Evolutionary conservation across 2,113 vertebrate genomes (phyloP).

Genomic region (Engraulis encrasicolus): DNA sequence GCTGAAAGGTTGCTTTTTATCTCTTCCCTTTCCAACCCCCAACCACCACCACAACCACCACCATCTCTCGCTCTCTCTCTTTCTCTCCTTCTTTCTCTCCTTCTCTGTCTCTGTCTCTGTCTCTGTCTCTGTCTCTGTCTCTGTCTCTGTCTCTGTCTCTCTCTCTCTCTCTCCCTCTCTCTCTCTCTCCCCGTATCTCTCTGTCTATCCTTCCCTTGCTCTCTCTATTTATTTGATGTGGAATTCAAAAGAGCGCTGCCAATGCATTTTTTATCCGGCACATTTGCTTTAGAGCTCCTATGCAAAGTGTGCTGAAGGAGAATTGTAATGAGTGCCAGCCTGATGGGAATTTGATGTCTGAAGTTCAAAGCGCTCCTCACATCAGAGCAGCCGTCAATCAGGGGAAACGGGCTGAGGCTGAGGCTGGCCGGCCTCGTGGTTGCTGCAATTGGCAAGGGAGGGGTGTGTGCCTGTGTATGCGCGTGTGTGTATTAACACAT

Average conservation of each 20-base stretch:
- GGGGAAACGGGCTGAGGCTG: no score
- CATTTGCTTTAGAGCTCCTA: slow-evolving; percentile 84
- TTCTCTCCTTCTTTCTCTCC: slow-evolving; percentile 44
- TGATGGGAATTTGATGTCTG: slow-evolving; percentile 89
- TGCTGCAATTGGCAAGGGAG: slow-evolving; percentile 40
- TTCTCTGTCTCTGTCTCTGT: slow-evolving; percentile 46
- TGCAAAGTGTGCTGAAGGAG: slow-evolving; percentile 91
- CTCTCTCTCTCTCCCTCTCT: slow-evolving; percentile 54
- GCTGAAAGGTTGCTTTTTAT: slow-evolving; percentile 60
- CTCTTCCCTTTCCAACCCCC: slow-evolving; percentile 23
- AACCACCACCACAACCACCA: no score
- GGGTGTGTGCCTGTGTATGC: slow-evolving; percentile 47
- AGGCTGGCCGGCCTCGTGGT: slow-evolving; percentile 19
- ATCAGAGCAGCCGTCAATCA: slow-evolving; percentile 94
- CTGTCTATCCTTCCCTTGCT: not conserved
- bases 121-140: not conserved
- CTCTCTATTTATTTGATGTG: slow-evolving; percentile 79
- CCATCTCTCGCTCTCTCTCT: slow-evolving; percentile 4
- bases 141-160: slow-evolving; percentile 17
- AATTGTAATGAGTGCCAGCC: slow-evolving; percentile 89
- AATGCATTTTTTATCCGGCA: slow-evolving; percentile 88
- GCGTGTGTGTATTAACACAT: slow-evolving; percentile 34
- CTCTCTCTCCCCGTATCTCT: slow-evolving; percentile 45
- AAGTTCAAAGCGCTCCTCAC: slow-evolving; percentile 91
- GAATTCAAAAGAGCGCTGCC: slow-evolving; percentile 89